Evolutionary conservation across 2,113 vertebrate species (phyloP), one percentile per base, ranked within the genome.

Genomic region (Semicossyphus pulcher): DNA sequence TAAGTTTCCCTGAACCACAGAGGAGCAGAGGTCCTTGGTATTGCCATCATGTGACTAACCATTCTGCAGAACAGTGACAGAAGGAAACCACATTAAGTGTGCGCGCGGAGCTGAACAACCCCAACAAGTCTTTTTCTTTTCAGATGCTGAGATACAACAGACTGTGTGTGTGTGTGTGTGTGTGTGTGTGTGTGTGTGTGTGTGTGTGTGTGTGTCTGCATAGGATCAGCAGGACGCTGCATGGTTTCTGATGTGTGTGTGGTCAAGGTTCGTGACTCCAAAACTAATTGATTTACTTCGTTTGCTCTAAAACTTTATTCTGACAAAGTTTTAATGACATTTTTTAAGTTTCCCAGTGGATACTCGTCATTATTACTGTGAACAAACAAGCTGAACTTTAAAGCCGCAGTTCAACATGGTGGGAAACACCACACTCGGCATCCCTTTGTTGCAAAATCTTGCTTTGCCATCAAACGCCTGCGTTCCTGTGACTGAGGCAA

Each of bases 1-100:
- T 76, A 74, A 80, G 70, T 59, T 58, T 51, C 60, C 48, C 26
- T 76, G 66, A 67, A 70, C 37, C 70, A 71, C 53, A 66, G 39
- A 63, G 51, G 66, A 65, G 53, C 69, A 66, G 72, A 75, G 21
- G 51, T 54, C 76, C 26, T 52, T 37, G 34, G 45, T 68, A 44
- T 52, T 42, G 11, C 39, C 51, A 36, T 28, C 44, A 25, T 76
- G 52, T 64, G 70, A 76, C 37, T 41, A 72, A 66, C 11, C 51
- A 59, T 78, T 86, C 72, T 54, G 36, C 21, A 60, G 54, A 63
- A 60, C 28, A 32, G 29, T 52, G 25, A 76, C 39, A 66, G 29
- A 69, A 7, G 36, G 32, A 68, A 72, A 48, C 29, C 36, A 52
- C 73, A 52, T 66, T 52, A 47, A 68, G 20, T 18, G 23, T 36